Evolutionary conservation across 2,113 vertebrate species (phyloP).

Genomic region (Rhabdornis inornatus): DNA sequence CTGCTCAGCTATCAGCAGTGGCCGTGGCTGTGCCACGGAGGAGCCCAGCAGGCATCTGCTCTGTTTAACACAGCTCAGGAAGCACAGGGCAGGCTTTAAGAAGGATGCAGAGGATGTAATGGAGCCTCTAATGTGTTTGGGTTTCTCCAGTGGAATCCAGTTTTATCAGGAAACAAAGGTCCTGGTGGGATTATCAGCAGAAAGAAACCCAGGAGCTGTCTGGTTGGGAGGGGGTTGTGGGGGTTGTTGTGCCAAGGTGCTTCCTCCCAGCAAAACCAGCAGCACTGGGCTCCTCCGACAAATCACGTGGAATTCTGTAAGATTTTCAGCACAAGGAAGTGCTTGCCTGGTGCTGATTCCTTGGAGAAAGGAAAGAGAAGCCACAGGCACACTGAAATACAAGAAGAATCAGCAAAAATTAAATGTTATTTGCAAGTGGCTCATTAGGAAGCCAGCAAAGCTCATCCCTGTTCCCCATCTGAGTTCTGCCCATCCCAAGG

Average conservation of each 20-base stretch:
- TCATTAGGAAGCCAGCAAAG: fast-evolving
- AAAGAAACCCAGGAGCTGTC: conserved; percentile 71
- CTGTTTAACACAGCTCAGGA: conserved; percentile 73
- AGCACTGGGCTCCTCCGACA: not conserved
- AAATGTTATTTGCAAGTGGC: not conserved
- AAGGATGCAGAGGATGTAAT: conserved; percentile 35
- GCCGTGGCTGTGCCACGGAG: not conserved
- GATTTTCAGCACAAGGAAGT: not conserved
- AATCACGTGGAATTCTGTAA: not conserved
- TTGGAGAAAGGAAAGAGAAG: not conserved
- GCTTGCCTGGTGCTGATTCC: not conserved
- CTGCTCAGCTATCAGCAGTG: conserved; percentile 71
- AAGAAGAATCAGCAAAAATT: not conserved
- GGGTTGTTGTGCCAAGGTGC: not conserved
- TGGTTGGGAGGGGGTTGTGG: not conserved
- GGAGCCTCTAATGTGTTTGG: conserved; percentile 73
- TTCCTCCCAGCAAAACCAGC: not conserved
- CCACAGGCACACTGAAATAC: not conserved
- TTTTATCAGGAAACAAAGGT: conserved; percentile 70
- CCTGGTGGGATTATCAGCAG: conserved; percentile 71
- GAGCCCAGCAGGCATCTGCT: conserved; percentile 56
- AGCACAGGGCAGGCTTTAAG: conserved; percentile 34
- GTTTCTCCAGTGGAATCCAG: conserved; percentile 75
- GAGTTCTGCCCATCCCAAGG: not conserved
- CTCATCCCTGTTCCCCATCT: fast-evolving